Percentiles rank a stretch among this genome's conserved stretches.
phyloP scores from a whole-genome alignment of 2,113 vertebrate species.

The Microtus pennsylvanicus region DNA sequence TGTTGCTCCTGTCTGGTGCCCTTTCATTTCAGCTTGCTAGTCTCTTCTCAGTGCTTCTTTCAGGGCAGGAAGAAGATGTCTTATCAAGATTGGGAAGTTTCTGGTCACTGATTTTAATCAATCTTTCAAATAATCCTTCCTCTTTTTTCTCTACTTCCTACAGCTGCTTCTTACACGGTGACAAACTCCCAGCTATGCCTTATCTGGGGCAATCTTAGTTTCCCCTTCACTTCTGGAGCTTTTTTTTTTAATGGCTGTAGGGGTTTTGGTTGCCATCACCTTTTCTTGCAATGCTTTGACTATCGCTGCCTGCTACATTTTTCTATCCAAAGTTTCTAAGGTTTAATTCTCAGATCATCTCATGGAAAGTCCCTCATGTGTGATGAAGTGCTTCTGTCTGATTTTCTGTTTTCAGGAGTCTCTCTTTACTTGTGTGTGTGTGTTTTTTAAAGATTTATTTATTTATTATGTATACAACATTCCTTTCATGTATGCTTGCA shows the following conservation, averaged over 20 bases:
- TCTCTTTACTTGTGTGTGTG: not conserved
- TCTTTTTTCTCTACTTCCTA: not conserved
- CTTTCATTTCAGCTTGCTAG: not conserved
- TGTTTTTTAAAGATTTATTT: too few species aligned
- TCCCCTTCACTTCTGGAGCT: not conserved
- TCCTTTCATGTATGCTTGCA: too few species aligned
- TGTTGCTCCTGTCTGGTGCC: not conserved
- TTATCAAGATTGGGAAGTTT: not conserved
- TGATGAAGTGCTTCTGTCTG: not conserved
- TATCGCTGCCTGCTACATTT: not conserved
- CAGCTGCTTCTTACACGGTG: not conserved
- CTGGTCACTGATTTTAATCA: not conserved
- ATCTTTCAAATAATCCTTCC: not conserved
- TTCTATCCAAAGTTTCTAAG: slow-evolving; percentile 29
- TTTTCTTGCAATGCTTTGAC: not conserved
- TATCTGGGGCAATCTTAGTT: not conserved
- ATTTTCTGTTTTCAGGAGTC: not conserved
- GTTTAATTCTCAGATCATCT: not conserved
- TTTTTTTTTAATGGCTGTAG: not conserved
- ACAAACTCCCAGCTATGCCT: not conserved
- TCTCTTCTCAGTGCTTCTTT: not conserved
- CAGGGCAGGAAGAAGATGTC: not conserved
- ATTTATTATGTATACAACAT: too few species aligned
- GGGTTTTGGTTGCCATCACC: not conserved
- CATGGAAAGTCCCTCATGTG: not conserved